These are phyloP conservation scores for Avahi laniger DNA, from an alignment of 2,797 vertebrate species.

Conservation along the genomic window DNA sequence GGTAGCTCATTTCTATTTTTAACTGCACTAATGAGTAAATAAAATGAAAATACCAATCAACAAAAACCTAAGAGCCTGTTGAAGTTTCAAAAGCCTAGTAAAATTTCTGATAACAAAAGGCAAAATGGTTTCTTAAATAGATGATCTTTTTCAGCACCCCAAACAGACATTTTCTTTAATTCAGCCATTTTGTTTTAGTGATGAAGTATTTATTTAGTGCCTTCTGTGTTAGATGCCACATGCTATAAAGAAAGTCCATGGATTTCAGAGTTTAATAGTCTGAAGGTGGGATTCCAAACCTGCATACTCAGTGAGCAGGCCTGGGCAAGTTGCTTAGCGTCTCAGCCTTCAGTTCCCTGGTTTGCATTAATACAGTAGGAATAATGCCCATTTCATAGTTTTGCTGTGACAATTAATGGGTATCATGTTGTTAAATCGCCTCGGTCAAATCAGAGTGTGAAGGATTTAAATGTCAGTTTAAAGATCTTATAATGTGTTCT, in stretches of 20 bases:
- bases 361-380: neutral
- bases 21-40: neutral
- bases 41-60: neutral
- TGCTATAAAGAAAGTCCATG: neutral
- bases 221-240: neutral
- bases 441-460: neutral
- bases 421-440: neutral
- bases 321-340: neutral
- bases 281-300: neutral
- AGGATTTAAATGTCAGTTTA: neutral
- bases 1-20: neutral
- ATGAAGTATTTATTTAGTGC: neutral
- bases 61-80: neutral
- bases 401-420: neutral
- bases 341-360: neutral
- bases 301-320: neutral
- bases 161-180: neutral
- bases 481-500: neutral
- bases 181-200: neutral
- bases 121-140: neutral
- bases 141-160: neutral
- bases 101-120: neutral
- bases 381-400: neutral
- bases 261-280: neutral
- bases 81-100: neutral